Base-by-base conservation (phyloP, 2,113 vertebrate species). In the Ia io region DNA sequence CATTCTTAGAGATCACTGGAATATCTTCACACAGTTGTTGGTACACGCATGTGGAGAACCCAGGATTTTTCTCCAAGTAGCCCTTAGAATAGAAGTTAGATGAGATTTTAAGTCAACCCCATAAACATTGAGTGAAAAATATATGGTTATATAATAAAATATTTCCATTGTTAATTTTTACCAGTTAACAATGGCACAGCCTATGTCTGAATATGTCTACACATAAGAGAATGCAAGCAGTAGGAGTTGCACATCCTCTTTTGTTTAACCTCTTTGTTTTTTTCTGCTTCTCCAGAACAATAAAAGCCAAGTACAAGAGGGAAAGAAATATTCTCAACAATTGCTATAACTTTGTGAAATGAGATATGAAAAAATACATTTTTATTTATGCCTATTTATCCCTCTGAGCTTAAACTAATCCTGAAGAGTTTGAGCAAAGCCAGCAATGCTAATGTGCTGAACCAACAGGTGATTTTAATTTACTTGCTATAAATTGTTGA, bases 401-500 rank as follows among this genome's bases (percentile, higher is more conserved):
- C 90, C 71, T 93, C 47, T 84, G 87, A 95, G 47, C 30, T 95
- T 82, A 90, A 85, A 78, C 42, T 92, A 90, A 74, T 82, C 87
- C 87, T 85, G 70, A 91, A 93, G 17, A 6, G 30, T 95, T 80
- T 96, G 77, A 87, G 40, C 59, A 90, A 44, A 94, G n/a, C 51
- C 40, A 90, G 80, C 25, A 73, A 84, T 0, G 3, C 18, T 8
- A 90, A 84, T 53, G 18, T 0, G 2, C n/a, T 69, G 28, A 73
- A 85, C 51, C 70, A 92, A 95, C 95, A 93, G 79, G 90, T 94
- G 83, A 87, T 78, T 95, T 93, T 93, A 94, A 96, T 97, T 90
- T 95, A 79, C 59, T 94, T 69, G 59, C 65, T 77, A 73, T 85
- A 92, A 94, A 96, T 91, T 91, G 56, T 94, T 94, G 71, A 82